phyloP scores from a whole-genome alignment of 2,888 invertebrate genomes.

The Thalpophila matura region DNA sequence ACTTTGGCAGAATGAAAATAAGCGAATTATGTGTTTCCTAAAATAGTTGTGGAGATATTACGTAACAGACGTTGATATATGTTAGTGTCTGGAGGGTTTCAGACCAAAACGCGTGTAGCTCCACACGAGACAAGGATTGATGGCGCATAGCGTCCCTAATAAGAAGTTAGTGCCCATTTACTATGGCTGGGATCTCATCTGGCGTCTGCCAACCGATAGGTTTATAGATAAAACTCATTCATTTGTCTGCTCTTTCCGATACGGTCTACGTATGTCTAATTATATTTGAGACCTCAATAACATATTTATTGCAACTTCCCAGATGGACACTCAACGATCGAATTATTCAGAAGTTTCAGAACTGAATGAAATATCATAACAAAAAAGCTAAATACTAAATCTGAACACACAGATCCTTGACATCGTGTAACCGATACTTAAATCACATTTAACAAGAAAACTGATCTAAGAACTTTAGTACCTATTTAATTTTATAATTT shows the following conservation, averaged over 20 bases:
- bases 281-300: conserved; percentile 15
- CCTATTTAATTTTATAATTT: conserved; percentile 4
- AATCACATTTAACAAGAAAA: conserved; percentile 7
- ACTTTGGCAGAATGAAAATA: conserved; percentile 56
- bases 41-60: conserved; percentile 55
- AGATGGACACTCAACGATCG: not conserved
- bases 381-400: conserved; percentile 6
- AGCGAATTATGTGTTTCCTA: conserved; percentile 59
- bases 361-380: conserved; percentile 5
- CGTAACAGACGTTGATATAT: conserved; percentile 59
- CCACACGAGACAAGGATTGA: conserved; percentile 59
- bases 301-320: conserved; percentile 9
- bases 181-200: conserved; percentile 50
- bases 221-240: conserved; percentile 42
- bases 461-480: conserved; percentile 6
- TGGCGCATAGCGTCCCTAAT: conserved; percentile 56
- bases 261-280: conserved; percentile 21
- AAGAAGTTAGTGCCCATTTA: conserved; percentile 56
- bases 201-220: conserved; percentile 43
- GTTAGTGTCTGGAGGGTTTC: conserved; percentile 47
- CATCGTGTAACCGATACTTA: conserved; percentile 9
- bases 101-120: conserved; percentile 50
- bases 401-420: conserved; percentile 13
- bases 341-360: conserved; percentile 2
- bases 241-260: conserved; percentile 33